A percentile compares a stretch with the other conserved stretches of the same genome.
Conservation (phyloP, 2,113 vertebrate genomes). For the Oxyruncus cristatus region DNA sequence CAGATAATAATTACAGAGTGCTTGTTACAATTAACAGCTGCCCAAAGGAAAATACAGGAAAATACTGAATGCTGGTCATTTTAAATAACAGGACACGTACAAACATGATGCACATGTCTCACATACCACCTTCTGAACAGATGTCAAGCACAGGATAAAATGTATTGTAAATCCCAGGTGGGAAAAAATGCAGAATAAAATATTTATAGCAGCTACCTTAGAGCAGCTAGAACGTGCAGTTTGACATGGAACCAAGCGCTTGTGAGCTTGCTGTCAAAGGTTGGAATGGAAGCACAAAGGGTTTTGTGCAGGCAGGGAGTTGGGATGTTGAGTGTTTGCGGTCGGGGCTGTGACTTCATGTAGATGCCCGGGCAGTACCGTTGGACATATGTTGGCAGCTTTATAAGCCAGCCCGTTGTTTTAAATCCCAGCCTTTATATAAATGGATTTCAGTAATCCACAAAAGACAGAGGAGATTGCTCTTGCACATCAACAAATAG, state of each 20-base stretch:
- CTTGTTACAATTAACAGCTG: not conserved
- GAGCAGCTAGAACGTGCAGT: not conserved
- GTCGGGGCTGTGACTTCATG: not conserved
- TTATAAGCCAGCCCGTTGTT: conserved; percentile 38
- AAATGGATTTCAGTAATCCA: conserved; percentile 59
- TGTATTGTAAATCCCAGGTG: not conserved
- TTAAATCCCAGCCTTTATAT: conserved; percentile 48
- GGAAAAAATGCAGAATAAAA: not conserved
- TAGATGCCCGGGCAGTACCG: not conserved
- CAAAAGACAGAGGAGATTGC: not conserved
- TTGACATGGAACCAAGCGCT: not conserved
- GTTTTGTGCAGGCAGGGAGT: not conserved
- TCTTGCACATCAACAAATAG: not conserved
- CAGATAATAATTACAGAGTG: not conserved
- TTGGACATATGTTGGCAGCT: conserved; percentile 8
- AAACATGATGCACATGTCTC: accelerated
- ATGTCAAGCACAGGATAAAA: not conserved
- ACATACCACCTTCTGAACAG: not conserved
- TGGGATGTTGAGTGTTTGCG: not conserved
- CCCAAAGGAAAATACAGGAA: not conserved
- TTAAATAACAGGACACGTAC: not conserved
- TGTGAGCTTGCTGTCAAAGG: not conserved
- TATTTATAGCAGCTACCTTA: not conserved
- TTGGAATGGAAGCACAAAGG: not conserved
- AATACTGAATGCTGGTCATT: not conserved